Evolutionary conservation across 1,140 invertebrate species (phyloP).

Genomic region (Drosophila pectinifera): DNA sequence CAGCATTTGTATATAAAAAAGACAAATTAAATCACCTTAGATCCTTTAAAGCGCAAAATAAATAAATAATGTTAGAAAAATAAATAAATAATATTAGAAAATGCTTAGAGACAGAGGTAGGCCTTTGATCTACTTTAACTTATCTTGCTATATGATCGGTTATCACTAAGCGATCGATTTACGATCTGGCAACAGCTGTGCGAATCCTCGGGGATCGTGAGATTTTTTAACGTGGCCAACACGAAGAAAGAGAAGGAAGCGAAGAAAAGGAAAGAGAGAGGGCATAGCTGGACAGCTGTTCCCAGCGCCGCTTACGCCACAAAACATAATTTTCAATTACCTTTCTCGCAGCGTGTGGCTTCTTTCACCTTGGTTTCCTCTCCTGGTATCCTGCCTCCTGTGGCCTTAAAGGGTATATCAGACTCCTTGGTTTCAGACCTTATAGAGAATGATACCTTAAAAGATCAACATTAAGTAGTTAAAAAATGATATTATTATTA

Average conservation of each 20-base stretch:
- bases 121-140: conserved; percentile 21
- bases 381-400: neutral
- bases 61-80: too few relatives aligned
- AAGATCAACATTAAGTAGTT: too few relatives aligned
- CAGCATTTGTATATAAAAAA: too few relatives aligned
- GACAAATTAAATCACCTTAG: too few relatives aligned
- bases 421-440: too few relatives aligned
- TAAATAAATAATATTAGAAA: neutral
- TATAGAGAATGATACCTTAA: too few relatives aligned
- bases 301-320: conserved; percentile 67
- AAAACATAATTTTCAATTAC: conserved; percentile 84
- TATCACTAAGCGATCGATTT: conserved; percentile 27
- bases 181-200: conserved; percentile 44
- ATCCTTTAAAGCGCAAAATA: neutral
- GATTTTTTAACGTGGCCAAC: conserved; percentile 33
- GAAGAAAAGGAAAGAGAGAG: neutral
- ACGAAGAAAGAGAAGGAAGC: too few relatives aligned
- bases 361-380: conserved; percentile 65
- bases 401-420: neutral
- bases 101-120: neutral
- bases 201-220: conserved; percentile 31
- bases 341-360: conserved; percentile 81
- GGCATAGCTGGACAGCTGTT: conserved; percentile 59
- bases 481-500: too few relatives aligned
- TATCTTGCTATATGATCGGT: conserved; percentile 16